A percentile compares a stretch with the other conserved stretches of the same genome.
phyloP scores from a whole-genome alignment of 2,797 vertebrate species.

The Calcarius lapponicus region DNA sequence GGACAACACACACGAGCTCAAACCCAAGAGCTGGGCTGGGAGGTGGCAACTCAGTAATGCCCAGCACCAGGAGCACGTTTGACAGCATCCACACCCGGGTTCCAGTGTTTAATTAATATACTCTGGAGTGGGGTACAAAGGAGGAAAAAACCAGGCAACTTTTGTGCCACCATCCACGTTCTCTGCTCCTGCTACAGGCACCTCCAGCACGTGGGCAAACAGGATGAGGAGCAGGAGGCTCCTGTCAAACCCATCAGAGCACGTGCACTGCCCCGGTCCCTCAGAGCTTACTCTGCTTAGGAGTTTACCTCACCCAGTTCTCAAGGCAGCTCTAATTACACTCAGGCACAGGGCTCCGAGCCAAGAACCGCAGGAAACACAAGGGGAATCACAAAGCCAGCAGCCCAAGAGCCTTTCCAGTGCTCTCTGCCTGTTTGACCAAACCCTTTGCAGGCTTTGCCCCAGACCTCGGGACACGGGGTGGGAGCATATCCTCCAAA shows the following conservation, averaged over 20 bases:
- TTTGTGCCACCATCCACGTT: fast-evolving
- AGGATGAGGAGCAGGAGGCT: background rate
- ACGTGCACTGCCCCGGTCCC: background rate
- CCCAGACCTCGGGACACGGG: background rate
- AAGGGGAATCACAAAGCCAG: background rate
- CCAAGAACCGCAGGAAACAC: background rate
- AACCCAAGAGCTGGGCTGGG: background rate
- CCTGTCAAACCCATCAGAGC: background rate
- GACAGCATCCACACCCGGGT: fast-evolving
- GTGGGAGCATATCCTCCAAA: fast-evolving
- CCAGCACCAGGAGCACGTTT: fast-evolving
- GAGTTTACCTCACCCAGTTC: background rate
- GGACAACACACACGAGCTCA: fast-evolving
- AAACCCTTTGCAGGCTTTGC: background rate
- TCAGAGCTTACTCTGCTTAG: background rate
- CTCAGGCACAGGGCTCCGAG: background rate
- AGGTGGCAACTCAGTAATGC: background rate
- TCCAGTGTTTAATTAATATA: fast-evolving
- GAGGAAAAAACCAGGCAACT: background rate
- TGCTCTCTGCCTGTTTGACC: background rate
- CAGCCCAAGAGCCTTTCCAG: background rate
- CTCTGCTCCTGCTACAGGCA: background rate
- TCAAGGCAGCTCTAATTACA: background rate
- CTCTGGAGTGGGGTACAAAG: background rate
- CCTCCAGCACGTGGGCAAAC: fast-evolving